Base-by-base conservation (phyloP, 2,888 invertebrate genomes). In the Desoria tigrina region DNA sequence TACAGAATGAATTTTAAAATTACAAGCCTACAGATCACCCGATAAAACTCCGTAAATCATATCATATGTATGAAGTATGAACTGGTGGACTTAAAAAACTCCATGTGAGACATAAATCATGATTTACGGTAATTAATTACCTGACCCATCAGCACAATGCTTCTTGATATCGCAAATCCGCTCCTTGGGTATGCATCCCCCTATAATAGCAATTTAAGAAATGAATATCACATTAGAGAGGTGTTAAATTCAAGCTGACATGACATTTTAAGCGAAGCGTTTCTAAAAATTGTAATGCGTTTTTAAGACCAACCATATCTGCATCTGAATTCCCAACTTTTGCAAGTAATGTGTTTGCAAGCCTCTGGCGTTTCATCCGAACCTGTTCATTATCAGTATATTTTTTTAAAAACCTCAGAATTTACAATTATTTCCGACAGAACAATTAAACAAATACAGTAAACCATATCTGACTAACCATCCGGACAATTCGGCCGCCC, bases 331-430 rank as follows among this genome's bases (percentile, higher is more conserved):
- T 75, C 72, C 6, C 53, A 65, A 11, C 57, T 49, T 27, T 72
- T 67, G 42, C 75, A 75, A 32, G 67, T 60, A 42, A 71, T 55
- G 23, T 66, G 63, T 51, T 66, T 62, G 45, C 74, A 74, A 45
- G 69, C 71, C 54, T 74, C 74, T 6, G 62, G 66, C 37, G 71
- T 66, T 51, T 74, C 74, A 57, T 74, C 74, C 14, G 74, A 74
- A 4, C 74, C 73, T 66, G 45, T 24, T 39, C 23, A 32, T n/a
- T 21, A 61, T 37, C 50, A 51, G 16, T 56, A 70, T 63, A 66
- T 66, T 54, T 69, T 71, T n/a, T n/a, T n/a, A n/a, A n/a, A n/a
- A 7, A 66, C 59, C 49, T 69, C 69, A n/a, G 61, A 58, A 32
- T 69, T 69, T 45, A 69, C 69, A n/a, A 58, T 59, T 37, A 63